phyloP scores from a whole-genome alignment of 2,113 vertebrate genomes.

The Oxyura jamaicensis region DNA sequence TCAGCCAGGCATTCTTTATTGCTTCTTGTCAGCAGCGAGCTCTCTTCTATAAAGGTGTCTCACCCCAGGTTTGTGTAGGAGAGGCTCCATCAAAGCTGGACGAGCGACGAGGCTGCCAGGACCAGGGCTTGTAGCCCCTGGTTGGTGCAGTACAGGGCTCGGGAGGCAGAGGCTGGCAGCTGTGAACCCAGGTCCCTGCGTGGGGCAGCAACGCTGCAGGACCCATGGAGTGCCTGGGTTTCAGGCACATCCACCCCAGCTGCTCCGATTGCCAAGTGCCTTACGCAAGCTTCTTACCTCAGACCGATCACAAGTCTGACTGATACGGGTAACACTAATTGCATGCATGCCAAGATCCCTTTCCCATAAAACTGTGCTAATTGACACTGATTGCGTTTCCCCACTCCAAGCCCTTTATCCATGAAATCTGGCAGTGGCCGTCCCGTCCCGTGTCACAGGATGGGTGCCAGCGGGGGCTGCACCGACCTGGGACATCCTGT shows the following conservation, averaged over 20 bases:
- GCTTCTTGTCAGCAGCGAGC: constrained; percentile 22
- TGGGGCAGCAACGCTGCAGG: background rate
- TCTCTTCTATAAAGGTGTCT: background rate
- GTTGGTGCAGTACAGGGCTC: background rate
- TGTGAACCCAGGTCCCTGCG: background rate
- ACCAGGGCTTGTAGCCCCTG: background rate
- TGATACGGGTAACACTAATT: background rate
- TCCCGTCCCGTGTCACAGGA: background rate
- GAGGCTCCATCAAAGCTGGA: background rate
- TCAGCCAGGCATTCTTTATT: background rate
- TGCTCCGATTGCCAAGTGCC: background rate
- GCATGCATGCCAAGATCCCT: background rate
- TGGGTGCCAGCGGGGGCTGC: constrained; percentile 39
- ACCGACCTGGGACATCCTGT: constrained; percentile 49
- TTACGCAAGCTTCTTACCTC: background rate
- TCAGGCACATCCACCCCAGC: background rate
- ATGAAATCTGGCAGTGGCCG: background rate
- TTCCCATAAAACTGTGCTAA: constrained; percentile 4
- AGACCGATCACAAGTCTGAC: background rate
- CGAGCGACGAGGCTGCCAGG: background rate
- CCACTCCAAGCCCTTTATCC: background rate
- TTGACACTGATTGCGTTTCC: constrained; percentile 45
- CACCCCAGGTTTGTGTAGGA: background rate
- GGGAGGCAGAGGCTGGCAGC: background rate
- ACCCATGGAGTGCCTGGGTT: background rate